A percentile compares a stretch with the other conserved stretches of the same genome.
Evolutionary conservation across 2,113 vertebrate genomes (phyloP).

Genomic region (Balaenoptera acutorostrata): DNA sequence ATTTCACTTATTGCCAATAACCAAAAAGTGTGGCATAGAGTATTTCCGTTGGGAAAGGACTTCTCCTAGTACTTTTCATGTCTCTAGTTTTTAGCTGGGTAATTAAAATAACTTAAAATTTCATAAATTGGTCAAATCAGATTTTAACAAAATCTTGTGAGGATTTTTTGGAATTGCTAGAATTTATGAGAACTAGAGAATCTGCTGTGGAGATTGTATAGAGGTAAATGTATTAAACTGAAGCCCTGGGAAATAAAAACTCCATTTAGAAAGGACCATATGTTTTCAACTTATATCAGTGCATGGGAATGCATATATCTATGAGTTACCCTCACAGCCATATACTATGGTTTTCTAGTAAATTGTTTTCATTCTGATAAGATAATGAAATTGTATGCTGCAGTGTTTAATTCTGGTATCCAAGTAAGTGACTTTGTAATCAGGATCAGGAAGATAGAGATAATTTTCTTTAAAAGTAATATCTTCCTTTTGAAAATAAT

Average conservation of each 20-base stretch:
- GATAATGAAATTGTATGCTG: neutral
- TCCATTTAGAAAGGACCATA: neutral
- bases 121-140: neutral
- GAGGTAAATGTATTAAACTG: neutral
- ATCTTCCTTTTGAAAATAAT: conserved; percentile 37
- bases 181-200: neutral
- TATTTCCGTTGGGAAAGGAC: neutral
- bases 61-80: neutral
- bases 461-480: neutral
- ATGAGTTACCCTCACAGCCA: neutral
- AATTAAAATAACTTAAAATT: neutral
- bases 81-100: neutral
- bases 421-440: neutral
- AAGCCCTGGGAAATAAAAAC: neutral
- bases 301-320: neutral
- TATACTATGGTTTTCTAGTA: neutral
- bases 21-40: neutral
- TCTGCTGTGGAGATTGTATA: neutral
- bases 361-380: neutral
- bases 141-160: neutral
- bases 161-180: neutral
- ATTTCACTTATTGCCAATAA: neutral
- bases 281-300: neutral
- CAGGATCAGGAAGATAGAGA: neutral
- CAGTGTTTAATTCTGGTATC: neutral